Evolutionary conservation across 2,113 vertebrate genomes (phyloP).

Genomic region (Leptodactylus fuscus): DNA sequence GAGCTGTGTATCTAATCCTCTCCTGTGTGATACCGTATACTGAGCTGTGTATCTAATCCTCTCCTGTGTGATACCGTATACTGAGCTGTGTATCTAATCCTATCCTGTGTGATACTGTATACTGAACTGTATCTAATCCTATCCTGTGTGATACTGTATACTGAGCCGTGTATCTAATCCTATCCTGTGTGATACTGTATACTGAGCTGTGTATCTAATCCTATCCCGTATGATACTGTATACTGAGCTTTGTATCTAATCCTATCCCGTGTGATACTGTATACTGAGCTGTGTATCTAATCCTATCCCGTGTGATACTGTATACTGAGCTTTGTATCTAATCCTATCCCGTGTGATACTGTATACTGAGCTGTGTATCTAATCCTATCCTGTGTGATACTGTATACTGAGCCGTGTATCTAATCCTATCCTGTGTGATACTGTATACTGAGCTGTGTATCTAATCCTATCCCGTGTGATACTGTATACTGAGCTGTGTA

Average conservation of each 20-base stretch:
- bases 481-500: not conserved
- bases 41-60: not conserved
- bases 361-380: not conserved
- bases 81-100: not conserved
- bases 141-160: not conserved
- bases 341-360: not conserved
- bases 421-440: not conserved
- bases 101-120: not conserved
- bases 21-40: too few relatives aligned
- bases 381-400: not conserved
- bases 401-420: not conserved
- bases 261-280: not conserved
- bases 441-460: not conserved
- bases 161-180: constrained; percentile 1
- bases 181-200: not conserved
- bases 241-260: constrained; percentile 14
- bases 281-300: not conserved
- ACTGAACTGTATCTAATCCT: not conserved
- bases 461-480: not conserved
- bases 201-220: not conserved
- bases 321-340: not conserved
- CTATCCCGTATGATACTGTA: not conserved
- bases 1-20: not conserved
- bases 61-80: not conserved
- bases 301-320: too few relatives aligned